Conservation (phyloP, 2,888 invertebrate genomes). For the Marasmarcha lunaedactyla region DNA sequence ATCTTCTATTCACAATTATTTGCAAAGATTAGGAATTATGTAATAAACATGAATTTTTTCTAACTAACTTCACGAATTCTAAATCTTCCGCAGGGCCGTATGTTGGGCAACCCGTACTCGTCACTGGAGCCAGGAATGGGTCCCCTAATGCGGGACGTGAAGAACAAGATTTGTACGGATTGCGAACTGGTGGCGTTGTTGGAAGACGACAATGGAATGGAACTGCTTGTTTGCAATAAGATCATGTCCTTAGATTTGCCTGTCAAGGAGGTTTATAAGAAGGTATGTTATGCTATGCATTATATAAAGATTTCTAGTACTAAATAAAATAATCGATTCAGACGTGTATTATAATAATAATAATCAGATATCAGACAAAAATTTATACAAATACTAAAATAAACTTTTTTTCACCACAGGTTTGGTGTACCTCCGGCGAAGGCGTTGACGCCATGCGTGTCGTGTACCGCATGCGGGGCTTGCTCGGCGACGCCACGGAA, state of each 20-base stretch:
- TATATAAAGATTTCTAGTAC: background rate
- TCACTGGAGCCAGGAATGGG: conserved; percentile 94
- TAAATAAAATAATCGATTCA: too few species aligned
- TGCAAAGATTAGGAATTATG: too few species aligned
- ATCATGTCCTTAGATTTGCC: conserved; percentile 97
- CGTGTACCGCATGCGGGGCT: conserved; percentile 96
- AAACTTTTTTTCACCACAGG: too few species aligned
- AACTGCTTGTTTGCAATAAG: conserved; percentile 95
- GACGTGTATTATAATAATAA: too few species aligned
- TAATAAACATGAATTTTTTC: too few species aligned
- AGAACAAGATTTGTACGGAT: conserved; percentile 98
- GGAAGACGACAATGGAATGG: conserved; percentile 99
- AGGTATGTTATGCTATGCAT: conserved; percentile 47
- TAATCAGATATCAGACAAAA: too few species aligned
- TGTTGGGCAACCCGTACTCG: conserved; percentile 98
- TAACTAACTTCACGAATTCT: too few species aligned
- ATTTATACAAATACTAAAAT: too few species aligned
- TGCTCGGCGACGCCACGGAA: conserved; percentile 98
- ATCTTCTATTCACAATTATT: too few species aligned
- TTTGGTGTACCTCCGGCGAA: conserved; percentile 90
- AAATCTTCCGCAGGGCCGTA: conserved; percentile 90
- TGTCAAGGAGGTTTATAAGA: conserved; percentile 90
- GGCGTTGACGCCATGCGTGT: conserved; percentile 97
- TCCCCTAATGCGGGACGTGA: conserved; percentile 97
- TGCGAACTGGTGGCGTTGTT: conserved; percentile 97